Evolutionary conservation across 2,113 vertebrate genomes (phyloP), one percentile per base, ranked within the genome.

Genomic region (Gymnorhina tibicen): DNA sequence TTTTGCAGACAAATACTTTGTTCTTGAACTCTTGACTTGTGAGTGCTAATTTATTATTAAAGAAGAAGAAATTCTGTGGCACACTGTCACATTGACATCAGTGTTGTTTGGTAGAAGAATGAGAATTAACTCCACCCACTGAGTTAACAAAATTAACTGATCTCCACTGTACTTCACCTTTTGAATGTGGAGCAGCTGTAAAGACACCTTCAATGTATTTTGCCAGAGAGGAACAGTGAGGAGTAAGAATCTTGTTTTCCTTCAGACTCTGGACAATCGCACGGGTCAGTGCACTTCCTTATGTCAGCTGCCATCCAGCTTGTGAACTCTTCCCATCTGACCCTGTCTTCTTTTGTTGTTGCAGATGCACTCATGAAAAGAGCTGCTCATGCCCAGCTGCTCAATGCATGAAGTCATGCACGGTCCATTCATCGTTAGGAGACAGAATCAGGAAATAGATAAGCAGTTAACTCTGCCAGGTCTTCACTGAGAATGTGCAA

Each of bases 361-460:
- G 33, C 24, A 52, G 37, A 32, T 41, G 33, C 39, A n/a, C 7
- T 55, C 14, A 18, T 39, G 11, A 27, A 41, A 58, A 86, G 7
- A 13, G 12, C 28, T 23, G 60, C 24, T 58, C 19, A 16, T 55
- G 22, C 15, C 23, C 35, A 63, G 56, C n/a, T 80, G 24, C 67
- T 86, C 0, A 1, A 4, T 2, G 4, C 0, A 0, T 20, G 28
- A 49, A 27, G 28, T 32, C 22, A 15, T 35, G 18, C n/a, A 30
- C 37, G 26, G 32, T 58, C 27, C 42, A n/a, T 49, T 70, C 28
- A 24, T 83, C 21, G 21, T 27, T 21, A 49, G n/a, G 15, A 62
- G 37, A 49, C 12, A 63, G 16, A 86, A 37, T 53, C 42, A 70
- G 28, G 37, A 79, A 78, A 49, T 2, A 44, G 35, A 35, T 41